phyloP scores from a whole-genome alignment of 2,113 vertebrate species.

The Fregata magnificens region DNA sequence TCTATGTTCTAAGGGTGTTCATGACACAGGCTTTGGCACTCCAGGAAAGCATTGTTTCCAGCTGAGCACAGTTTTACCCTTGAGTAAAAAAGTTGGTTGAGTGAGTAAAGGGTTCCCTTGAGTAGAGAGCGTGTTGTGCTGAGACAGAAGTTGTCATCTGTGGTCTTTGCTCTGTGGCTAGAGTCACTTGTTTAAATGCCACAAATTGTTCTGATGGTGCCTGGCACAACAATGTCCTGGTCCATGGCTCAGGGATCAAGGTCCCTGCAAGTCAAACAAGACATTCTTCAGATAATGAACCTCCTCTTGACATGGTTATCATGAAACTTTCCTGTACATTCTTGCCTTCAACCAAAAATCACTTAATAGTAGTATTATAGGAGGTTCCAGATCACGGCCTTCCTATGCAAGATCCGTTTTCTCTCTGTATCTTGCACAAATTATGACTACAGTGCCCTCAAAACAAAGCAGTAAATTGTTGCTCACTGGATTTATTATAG shows the following conservation, averaged over 20 bases:
- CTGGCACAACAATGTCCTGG: neutral
- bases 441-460: neutral
- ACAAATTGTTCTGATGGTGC: neutral
- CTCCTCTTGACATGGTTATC: neutral
- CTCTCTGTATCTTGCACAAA: neutral
- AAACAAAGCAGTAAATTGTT: slow-evolving; percentile 14
- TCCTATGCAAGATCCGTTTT: neutral
- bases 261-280: neutral
- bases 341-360: neutral
- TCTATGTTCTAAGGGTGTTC: neutral
- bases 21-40: neutral
- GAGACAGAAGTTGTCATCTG: neutral
- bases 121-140: neutral
- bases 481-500: neutral
- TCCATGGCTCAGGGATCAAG: neutral
- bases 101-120: neutral
- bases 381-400: neutral
- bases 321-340: neutral
- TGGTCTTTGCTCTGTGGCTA: neutral
- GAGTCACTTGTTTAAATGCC: neutral
- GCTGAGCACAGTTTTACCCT: neutral
- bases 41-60: neutral
- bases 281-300: neutral
- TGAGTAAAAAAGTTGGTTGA: neutral
- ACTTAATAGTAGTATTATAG: neutral